phyloP scores from a whole-genome alignment of 64 coral and sea anemone genomes.

The Astreopora myriophthalma region DNA sequence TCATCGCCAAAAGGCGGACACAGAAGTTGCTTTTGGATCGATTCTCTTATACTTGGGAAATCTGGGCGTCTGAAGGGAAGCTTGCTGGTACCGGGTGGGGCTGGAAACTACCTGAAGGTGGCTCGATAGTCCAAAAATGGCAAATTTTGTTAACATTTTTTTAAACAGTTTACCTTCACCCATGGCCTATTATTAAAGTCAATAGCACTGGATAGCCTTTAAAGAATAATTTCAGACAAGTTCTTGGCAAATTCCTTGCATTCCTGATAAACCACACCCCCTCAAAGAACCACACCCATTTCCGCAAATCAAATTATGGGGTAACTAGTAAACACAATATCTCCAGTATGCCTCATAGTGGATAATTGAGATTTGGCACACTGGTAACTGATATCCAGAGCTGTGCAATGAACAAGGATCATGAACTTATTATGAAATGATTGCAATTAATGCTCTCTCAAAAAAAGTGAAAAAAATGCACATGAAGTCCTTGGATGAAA shows the following conservation, averaged over 20 bases:
- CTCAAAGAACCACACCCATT: slow-evolving; percentile 41
- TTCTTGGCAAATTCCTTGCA: slow-evolving; percentile 4
- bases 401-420: slow-evolving; percentile 60
- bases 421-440: not conserved
- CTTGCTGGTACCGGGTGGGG: no score
- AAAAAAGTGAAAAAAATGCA: not conserved
- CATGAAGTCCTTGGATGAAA: not conserved
- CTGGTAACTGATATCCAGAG: not conserved
- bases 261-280: slow-evolving; percentile 19
- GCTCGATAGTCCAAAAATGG: slow-evolving; percentile 56
- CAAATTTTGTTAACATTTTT: not conserved
- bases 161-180: not conserved
- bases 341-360: slow-evolving; percentile 22
- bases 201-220: not conserved
- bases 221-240: not conserved
- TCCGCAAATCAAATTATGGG: not conserved
- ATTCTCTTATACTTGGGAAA: no score
- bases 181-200: no score
- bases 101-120: no score
- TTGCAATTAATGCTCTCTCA: not conserved
- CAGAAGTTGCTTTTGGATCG: no score
- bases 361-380: slow-evolving; percentile 27
- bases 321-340: slow-evolving; percentile 20
- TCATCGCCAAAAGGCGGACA: no score
- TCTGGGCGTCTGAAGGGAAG: no score